phyloP scores from a whole-genome alignment of 2,113 vertebrate genomes.

The Ursus arctos region DNA sequence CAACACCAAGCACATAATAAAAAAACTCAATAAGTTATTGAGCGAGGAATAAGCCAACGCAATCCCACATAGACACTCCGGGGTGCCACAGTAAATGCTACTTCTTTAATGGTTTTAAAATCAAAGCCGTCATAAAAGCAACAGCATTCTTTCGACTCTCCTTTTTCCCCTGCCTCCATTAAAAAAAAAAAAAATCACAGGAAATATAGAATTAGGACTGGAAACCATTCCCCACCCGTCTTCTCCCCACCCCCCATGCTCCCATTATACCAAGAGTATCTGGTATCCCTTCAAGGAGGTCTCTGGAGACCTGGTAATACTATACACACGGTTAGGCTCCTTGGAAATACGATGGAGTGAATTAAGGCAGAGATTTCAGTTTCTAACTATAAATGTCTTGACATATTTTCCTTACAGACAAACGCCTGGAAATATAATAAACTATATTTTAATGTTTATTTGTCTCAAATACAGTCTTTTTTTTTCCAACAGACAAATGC shows the following conservation, averaged over 20 bases:
- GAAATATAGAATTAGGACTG: conserved; percentile 68
- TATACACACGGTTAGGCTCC: conserved; percentile 56
- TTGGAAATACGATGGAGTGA: conserved; percentile 62
- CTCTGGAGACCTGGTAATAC: conserved; percentile 46
- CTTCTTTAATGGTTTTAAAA: conserved; percentile 60
- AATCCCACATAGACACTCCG: background rate
- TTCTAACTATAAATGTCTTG: conserved; percentile 70
- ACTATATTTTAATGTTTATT: conserved; percentile 78
- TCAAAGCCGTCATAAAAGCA: conserved; percentile 69
- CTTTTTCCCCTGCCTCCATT: conserved; percentile 39
- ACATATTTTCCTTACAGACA: conserved; percentile 71
- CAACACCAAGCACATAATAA: background rate
- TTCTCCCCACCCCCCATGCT: background rate
- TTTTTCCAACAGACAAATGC: conserved; percentile 60
- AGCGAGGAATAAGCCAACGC: background rate
- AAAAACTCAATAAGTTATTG: background rate
- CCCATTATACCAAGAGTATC: conserved; percentile 55
- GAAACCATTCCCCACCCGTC: conserved; percentile 41
- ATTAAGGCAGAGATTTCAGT: conserved; percentile 65
- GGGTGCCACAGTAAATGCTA: conserved; percentile 50
- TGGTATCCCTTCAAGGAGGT: conserved; percentile 44
- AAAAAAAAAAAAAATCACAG: conserved; percentile 56
- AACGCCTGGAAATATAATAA: conserved; percentile 67
- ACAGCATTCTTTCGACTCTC: conserved; percentile 65
- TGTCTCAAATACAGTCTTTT: conserved; percentile 69